Conservation (phyloP, 1,140 invertebrate genomes). For the Calliphora vicina region DNA sequence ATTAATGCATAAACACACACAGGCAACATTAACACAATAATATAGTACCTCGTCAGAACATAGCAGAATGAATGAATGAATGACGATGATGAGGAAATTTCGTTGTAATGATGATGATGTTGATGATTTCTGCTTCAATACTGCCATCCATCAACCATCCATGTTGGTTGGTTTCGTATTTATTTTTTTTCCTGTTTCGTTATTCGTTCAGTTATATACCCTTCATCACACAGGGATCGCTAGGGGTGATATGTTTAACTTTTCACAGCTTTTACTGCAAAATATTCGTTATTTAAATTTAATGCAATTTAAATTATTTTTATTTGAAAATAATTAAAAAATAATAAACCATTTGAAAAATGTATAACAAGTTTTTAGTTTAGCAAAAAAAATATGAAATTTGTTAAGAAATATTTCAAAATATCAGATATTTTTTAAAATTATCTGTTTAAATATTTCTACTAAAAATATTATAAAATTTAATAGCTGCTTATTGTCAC, state of each 20-base stretch:
- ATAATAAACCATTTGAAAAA: too few relatives aligned
- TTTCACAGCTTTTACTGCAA: not conserved
- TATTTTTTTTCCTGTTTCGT: not conserved
- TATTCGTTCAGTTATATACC: not conserved
- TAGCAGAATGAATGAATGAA: too few relatives aligned
- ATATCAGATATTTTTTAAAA: too few relatives aligned
- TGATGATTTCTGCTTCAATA: constrained; percentile 27
- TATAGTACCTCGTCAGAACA: not conserved
- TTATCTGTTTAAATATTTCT: too few relatives aligned
- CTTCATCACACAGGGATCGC: not conserved
- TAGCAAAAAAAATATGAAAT: too few relatives aligned
- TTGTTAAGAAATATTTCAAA: too few relatives aligned
- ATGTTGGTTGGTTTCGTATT: not conserved
- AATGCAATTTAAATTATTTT: too few relatives aligned
- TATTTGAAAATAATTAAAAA: too few relatives aligned
- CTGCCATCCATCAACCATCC: constrained; percentile 22
- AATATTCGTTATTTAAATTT: too few relatives aligned
- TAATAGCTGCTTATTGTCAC: too few relatives aligned
- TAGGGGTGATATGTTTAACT: not conserved
- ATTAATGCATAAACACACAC: not conserved
- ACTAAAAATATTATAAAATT: too few relatives aligned
- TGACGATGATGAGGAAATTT: not conserved
- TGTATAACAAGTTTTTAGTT: too few relatives aligned
- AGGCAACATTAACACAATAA: not conserved
- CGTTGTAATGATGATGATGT: not conserved